Evolutionary conservation across 2,113 vertebrate species (phyloP), one percentile per base, ranked within the genome.

Genomic region (Taxidea taxus): DNA sequence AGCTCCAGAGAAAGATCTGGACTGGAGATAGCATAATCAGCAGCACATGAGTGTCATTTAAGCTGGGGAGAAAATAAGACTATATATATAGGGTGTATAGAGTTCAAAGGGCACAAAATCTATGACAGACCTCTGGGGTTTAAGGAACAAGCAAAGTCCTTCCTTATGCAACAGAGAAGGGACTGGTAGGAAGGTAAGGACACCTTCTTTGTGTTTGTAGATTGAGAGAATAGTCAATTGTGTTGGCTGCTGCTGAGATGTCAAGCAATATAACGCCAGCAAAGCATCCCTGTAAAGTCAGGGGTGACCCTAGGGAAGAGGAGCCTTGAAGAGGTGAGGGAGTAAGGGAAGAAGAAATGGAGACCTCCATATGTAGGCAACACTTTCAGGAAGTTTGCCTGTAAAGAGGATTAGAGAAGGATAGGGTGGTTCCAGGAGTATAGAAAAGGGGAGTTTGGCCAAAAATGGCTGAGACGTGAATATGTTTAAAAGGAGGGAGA

Each of bases 1-100:
- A 85, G 34, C 42, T 72, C 37, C 84, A 92, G 25, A 90, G 85
- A 80, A 98, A 95, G 47, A 87, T 85, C 47, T 92, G 42, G 68
- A 87, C 42, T 83, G 37, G 37, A 92, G 54, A 87, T 60, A 47
- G 1, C 12, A n/a, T 64, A 58, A 58, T n/a, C 51, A 75, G 47
- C 16, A 90, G 54, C 31, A 74, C 9, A 56, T 39, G 44, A 47
- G 80, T 23, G n/a, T n/a, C 68, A 68, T 92, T 37, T 60, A 87
- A 87, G n/a, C 58, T 62, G 92, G 83, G 21, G 14, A 96, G 42
- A 90, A 49, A 90, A 27, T 42, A 78, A 75, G 27, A 44, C 58
- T 64, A 81, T 31, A 18, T 64, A 81, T 31, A 18, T 31, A 64
- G 15, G 0, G 1, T 42, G 1, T 13, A 44, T 39, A 77, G 51